Base-by-base conservation (phyloP, 2,888 invertebrate genomes). In the Leptogaster cylindrica region DNA sequence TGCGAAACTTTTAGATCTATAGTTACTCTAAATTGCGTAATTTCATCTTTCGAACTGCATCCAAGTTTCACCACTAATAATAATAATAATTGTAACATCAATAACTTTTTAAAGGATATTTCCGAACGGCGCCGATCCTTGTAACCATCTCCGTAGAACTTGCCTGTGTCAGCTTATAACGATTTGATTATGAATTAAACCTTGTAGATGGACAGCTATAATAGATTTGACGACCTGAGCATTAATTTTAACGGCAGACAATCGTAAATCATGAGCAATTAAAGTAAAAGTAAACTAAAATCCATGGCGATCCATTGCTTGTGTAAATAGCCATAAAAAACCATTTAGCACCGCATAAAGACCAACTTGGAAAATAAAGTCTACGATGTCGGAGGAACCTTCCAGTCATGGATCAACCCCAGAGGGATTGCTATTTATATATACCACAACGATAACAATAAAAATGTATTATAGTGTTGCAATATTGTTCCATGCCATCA, bases 381-480 rank as follows among this genome's bases (percentile, higher is more conserved):
- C n/a, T n/a, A 52, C 4, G 52, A 3, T 52, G n/a, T n/a, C 10
- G 52, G 18, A 12, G 5, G 4, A 52, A 33, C 33, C 33, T 33
- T 14, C 31, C 16, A 31, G 20, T 33, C 28, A 28, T 33, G 52
- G 20, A 52, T 31, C 31, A 33, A 28, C 52, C 52, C 52, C 52
- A 3, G 18, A 28, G 52, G 52, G 33, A 50, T 50, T 27, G 50
- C 27, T 50, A 50, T 27, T 52, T 28, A 28, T 61, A 23, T 8
- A 65, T n/a, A 65, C 23, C 31, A 28, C 65, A 31, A 31, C 48
- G 51, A 48, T 50, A 51, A 33, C 65, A 51, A 48, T 65, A 65
- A 50, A 65, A 65, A 48, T 31, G 33, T 31, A 23, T 50, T 50
- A 65, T 65, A 65, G 51, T 65, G 65, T 51, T 31, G 51, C 48